A percentile compares a stretch with the other conserved stretches of the same genome.
Conservation (phyloP, 1,140 invertebrate genomes). For the Metopolophium dirhodum region DNA sequence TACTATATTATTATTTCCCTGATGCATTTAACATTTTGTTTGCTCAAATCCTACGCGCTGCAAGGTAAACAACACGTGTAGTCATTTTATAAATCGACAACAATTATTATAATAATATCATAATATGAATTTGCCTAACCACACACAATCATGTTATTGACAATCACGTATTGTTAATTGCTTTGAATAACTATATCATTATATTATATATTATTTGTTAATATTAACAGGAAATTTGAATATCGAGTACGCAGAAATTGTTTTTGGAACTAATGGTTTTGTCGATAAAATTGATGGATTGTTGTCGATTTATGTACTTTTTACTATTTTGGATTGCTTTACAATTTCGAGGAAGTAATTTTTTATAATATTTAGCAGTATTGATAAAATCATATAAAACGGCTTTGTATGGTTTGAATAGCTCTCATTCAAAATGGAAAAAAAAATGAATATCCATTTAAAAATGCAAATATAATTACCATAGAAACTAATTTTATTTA, state of each 20-base stretch:
- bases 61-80: background rate
- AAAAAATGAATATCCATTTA: too few species aligned
- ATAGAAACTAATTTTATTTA: background rate
- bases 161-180: background rate
- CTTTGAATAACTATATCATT: background rate
- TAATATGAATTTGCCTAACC: background rate
- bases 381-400: too few species aligned
- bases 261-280: background rate
- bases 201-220: background rate
- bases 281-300: too few species aligned
- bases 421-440: too few species aligned
- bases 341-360: too few species aligned
- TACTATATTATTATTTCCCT: background rate
- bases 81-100: background rate
- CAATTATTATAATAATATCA: background rate
- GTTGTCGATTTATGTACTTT: background rate
- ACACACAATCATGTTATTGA: too few species aligned
- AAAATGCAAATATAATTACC: too few species aligned
- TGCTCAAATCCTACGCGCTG: too few species aligned
- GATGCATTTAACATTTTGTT: background rate
- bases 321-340: background rate
- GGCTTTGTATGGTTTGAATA: too few species aligned
- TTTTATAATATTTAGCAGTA: too few species aligned
- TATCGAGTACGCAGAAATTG: background rate
- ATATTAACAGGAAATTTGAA: background rate